Percentiles rank a stretch among this genome's conserved stretches.
phyloP scores from a whole-genome alignment of 2,113 vertebrate species.

The Corythaeola cristata region DNA sequence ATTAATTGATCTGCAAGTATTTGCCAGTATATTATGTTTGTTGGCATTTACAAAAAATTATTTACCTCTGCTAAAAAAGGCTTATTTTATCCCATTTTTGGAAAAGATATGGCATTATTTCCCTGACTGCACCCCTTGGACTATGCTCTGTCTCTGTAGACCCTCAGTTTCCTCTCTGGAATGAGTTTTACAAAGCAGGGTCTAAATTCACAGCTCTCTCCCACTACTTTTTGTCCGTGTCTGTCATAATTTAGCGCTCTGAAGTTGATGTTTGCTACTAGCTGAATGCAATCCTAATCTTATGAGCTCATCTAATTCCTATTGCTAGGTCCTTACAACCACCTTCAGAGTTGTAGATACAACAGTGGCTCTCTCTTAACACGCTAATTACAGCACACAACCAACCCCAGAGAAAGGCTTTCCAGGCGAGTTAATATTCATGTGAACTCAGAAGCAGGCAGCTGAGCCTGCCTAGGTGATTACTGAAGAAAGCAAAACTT shows the following conservation, averaged over 20 bases:
- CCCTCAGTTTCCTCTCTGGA: background rate
- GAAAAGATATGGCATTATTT: background rate
- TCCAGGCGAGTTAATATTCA: background rate
- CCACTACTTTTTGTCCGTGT: background rate
- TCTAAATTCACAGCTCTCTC: background rate
- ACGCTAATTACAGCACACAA: background rate
- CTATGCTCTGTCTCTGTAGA: background rate
- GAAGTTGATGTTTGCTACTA: background rate
- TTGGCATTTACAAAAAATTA: background rate
- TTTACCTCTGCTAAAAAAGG: background rate
- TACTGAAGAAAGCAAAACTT: background rate
- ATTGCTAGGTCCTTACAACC: background rate
- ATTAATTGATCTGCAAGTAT: background rate
- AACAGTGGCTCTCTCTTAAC: background rate
- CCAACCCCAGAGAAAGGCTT: background rate
- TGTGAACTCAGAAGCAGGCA: background rate
- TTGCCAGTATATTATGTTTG: background rate
- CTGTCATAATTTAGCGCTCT: background rate
- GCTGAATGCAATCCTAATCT: background rate
- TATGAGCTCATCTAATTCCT: background rate
- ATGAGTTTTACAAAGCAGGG: background rate
- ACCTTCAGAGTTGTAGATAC: background rate
- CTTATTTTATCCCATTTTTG: background rate
- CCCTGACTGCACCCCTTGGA: background rate
- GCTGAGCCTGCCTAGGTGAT: background rate